phyloP scores from a whole-genome alignment of 2,888 invertebrate genomes.

The Ormyrus nitidulus region DNA sequence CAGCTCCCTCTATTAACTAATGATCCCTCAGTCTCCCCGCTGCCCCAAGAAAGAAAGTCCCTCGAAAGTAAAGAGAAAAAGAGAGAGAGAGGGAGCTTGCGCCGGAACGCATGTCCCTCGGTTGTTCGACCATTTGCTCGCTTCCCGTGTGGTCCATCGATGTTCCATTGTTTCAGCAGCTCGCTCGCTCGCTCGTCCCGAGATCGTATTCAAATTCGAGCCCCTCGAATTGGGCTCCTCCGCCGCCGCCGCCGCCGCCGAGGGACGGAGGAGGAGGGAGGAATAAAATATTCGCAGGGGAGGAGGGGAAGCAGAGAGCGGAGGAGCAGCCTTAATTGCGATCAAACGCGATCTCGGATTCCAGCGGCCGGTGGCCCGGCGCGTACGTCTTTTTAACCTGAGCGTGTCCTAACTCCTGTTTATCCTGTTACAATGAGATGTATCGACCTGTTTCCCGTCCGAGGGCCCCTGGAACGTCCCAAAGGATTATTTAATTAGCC shows the following conservation, averaged over 20 bases:
- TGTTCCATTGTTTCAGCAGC: conserved; percentile 72
- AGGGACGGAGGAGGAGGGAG: conserved; percentile 40
- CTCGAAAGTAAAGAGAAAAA: neutral
- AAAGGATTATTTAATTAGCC: conserved; percentile 74
- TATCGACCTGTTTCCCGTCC: conserved; percentile 72
- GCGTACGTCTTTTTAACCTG: conserved; percentile 53
- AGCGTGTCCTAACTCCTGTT: conserved; percentile 72
- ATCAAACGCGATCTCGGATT: conserved; percentile 76
- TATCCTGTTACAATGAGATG: conserved; percentile 75
- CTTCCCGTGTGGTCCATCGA: conserved; percentile 75
- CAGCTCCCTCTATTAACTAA: too few relatives aligned
- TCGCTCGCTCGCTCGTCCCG: conserved; percentile 46
- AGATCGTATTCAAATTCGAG: conserved; percentile 73
- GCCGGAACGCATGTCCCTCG: conserved; percentile 74
- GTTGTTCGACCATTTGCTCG: conserved; percentile 76
- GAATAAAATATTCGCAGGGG: conserved; percentile 75
- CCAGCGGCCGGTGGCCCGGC: conserved; percentile 72
- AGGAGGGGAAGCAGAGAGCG: conserved; percentile 53
- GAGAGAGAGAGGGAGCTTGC: conserved; percentile 56
- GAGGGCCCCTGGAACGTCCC: conserved; percentile 56
- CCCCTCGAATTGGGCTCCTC: conserved; percentile 68
- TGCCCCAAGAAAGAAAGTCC: too few relatives aligned
- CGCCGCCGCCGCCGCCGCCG: neutral
- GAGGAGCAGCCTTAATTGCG: conserved; percentile 72
- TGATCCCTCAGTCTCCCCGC: too few relatives aligned